Evolutionary conservation across 2,113 vertebrate genomes (phyloP).

Genomic region (Pterocles gutturalis): DNA sequence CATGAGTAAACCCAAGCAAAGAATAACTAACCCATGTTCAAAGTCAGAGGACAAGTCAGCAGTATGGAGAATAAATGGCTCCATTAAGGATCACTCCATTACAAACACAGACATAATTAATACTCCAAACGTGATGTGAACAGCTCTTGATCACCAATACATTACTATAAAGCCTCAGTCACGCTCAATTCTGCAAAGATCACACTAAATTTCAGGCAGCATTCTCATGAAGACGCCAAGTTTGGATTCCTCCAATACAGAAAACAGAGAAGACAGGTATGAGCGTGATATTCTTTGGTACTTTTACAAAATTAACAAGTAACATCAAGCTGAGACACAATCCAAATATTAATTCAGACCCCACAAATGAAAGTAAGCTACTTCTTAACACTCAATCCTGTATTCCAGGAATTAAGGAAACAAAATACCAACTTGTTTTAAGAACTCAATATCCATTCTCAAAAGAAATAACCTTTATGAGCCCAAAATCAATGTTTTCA

Average conservation of each 20-base stretch:
- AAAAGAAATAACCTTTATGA: neutral
- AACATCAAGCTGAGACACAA: neutral
- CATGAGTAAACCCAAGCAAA: constrained; percentile 61
- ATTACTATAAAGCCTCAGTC: neutral
- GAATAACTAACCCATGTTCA: constrained; percentile 34
- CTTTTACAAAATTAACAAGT: neutral
- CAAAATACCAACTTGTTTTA: neutral
- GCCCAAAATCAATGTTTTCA: neutral
- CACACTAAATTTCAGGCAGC: neutral
- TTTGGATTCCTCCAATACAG: neutral
- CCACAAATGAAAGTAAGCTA: constrained; percentile 12
- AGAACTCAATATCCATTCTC: neutral
- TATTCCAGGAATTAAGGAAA: constrained; percentile 34
- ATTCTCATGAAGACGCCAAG: neutral
- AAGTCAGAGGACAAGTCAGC: neutral
- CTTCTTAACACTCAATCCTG: neutral
- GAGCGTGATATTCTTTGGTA: neutral
- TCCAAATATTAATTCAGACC: constrained; percentile 2
- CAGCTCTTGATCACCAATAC: neutral
- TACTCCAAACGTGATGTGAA: neutral
- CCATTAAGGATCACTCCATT: neutral
- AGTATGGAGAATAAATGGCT: neutral
- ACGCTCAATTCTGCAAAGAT: neutral
- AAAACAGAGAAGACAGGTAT: neutral
- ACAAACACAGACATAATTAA: neutral